These are phyloP conservation scores for Chaetodon trifascialis DNA, from an alignment of 2,113 vertebrate species.

Conservation along the genomic window DNA sequence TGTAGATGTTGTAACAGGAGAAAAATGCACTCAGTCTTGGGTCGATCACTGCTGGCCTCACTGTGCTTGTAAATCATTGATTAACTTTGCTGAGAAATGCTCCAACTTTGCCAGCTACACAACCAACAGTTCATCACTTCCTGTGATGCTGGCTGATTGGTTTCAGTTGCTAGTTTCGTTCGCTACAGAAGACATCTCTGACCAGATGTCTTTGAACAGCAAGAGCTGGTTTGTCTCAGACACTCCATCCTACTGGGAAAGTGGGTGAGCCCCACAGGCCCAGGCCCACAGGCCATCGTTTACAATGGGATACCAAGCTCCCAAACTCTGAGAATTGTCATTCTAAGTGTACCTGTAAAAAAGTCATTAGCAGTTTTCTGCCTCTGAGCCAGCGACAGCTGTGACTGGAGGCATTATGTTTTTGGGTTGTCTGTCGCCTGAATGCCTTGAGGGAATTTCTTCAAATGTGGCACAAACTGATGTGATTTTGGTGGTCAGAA, in stretches of 20 bases:
- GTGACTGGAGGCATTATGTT: too few relatives aligned
- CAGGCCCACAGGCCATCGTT: not conserved
- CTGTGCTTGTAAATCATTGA: constrained; percentile 54
- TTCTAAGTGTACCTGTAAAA: not conserved
- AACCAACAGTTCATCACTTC: constrained; percentile 8
- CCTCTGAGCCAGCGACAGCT: too few relatives aligned
- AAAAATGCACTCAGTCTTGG: constrained; percentile 26
- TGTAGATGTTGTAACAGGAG: not conserved
- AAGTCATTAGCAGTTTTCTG: not conserved
- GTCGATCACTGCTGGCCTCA: constrained; percentile 18
- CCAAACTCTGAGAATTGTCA: not conserved
- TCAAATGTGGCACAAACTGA: too few relatives aligned
- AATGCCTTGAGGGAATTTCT: too few relatives aligned
- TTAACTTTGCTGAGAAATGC: constrained; percentile 50
- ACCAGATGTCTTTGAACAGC: constrained; percentile 25
- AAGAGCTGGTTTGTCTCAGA: constrained; percentile 38
- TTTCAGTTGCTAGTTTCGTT: constrained; percentile 23
- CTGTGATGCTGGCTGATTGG: constrained; percentile 1
- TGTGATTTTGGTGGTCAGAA: too few relatives aligned
- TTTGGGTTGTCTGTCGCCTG: too few relatives aligned
- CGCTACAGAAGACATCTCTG: not conserved
- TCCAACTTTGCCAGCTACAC: constrained; percentile 39
- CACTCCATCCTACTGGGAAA: constrained; percentile 55
- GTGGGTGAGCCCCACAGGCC: constrained; percentile 12
- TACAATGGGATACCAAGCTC: not conserved